Evolutionary conservation across 2,797 vertebrate species (phyloP).

Genomic region (Denticeps clupeoides): DNA sequence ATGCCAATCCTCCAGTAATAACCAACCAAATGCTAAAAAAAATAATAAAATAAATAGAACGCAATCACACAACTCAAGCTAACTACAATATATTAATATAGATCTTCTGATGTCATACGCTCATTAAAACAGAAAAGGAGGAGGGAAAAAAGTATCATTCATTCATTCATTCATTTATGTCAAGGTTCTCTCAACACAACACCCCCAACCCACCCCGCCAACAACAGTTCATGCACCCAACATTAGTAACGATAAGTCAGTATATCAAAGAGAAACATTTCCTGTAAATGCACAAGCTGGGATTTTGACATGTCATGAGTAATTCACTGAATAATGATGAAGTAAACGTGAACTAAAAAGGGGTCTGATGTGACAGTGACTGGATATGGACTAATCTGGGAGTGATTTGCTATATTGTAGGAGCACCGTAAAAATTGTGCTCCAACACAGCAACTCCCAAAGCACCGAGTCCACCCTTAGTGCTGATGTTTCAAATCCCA

Average conservation of each 20-base stretch:
- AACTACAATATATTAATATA: constrained; percentile 87
- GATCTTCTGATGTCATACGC: constrained; percentile 71
- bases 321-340: constrained; percentile 25
- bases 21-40: constrained; percentile 54
- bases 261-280: constrained; percentile 53
- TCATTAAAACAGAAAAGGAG: constrained; percentile 58
- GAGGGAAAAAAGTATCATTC: constrained; percentile 30
- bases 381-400: constrained; percentile 3
- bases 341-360: constrained; percentile 16
- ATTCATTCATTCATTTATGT: constrained; percentile 56
- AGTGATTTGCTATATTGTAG: background rate
- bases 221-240: constrained; percentile 55
- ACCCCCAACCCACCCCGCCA: constrained; percentile 25
- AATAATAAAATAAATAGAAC: constrained; percentile 64
- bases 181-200: constrained; percentile 39
- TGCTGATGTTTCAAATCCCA: constrained; percentile 4
- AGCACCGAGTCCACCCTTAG: background rate
- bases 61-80: constrained; percentile 75
- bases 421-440: constrained; percentile 45
- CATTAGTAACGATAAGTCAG: constrained; percentile 54
- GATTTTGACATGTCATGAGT: constrained; percentile 37
- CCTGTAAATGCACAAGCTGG: constrained; percentile 46
- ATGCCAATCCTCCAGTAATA: constrained; percentile 64
- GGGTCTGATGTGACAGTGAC: constrained; percentile 38
- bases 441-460: constrained; percentile 25